Percentiles rank a stretch among this genome's conserved stretches.
phyloP scores from a whole-genome alignment of 53 echinoderm and acorn worm species.

The Henricia sp. region DNA sequence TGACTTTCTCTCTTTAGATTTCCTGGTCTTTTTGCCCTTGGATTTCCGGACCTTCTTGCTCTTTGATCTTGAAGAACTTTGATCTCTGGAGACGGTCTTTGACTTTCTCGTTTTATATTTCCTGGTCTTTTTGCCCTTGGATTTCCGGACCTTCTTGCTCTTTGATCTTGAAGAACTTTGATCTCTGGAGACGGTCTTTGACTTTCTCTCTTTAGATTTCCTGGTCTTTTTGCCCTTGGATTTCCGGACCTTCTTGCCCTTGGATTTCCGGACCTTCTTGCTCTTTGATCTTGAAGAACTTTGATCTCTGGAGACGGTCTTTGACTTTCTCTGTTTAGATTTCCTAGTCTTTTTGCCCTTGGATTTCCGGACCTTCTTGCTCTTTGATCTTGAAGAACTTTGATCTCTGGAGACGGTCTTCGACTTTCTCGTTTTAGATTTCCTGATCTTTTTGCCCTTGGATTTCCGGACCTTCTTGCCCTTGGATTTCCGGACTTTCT shows the following conservation, averaged over 20 bases:
- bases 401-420: neutral
- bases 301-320: neutral
- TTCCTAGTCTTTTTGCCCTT: no score
- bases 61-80: neutral
- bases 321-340: neutral
- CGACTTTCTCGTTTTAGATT: no score
- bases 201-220: no score
- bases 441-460: no score
- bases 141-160: neutral
- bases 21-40: no score
- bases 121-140: no score
- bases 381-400: neutral
- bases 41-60: constrained; percentile 45
- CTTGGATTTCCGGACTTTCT: constrained; percentile 52
- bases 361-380: neutral
- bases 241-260: no score
- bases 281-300: neutral
- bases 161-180: neutral
- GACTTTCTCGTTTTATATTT: constrained; percentile 1
- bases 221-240: no score
- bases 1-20: no score
- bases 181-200: constrained; percentile 28
- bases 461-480: no score
- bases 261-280: constrained; percentile 48
- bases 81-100: neutral